Evolutionary conservation across 2,113 vertebrate genomes (phyloP), one percentile per base, ranked within the genome.

Genomic region (Macquaria ambigua): DNA sequence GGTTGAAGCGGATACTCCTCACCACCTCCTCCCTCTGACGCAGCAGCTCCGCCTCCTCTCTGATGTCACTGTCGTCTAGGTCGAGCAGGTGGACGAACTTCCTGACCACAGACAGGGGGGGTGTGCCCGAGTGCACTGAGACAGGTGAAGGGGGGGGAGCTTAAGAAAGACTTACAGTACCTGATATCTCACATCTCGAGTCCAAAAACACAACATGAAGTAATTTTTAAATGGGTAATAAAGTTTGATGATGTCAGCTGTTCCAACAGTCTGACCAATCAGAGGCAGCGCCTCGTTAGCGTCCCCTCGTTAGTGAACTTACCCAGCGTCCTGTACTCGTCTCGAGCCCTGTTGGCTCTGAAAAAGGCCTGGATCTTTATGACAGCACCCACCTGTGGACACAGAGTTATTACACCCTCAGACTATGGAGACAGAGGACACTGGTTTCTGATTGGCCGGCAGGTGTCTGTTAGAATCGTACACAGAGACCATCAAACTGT

Each of bases 351-450:
- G 91, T 90, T 96, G 0, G 97, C 98, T 87, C 97, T 94, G 92
- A 98, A 96, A 64, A 98, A 99, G 0, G 98, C 97, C 95, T 99
- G 98, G 93, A 99, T 99, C 94, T 96, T 98, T 64, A 98, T 78
- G 1, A 99, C 67, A 6, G 97, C 95, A n/a, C 91, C 86, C 69
- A 98, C 94, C 98, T 99, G 92, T 79, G 90, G 63, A 85, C n/a
- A 89, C 74, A 86, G 5, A 8, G 31, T 5, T 34, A 72, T 15
- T 4, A 53, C 21, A 68, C 8, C 8, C 14, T 37, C 16, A 84
- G 3, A 31, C 61, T 3, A 72, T 21, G n/a, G 41, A 67, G 23
- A 82, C n/a, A 55, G 18, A 55, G 8, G 20, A 34, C 2, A 0
- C n/a, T 52, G 21, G 0, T 28, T 39, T 72, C 37, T 69, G 52